Conservation (phyloP, 2,113 vertebrate species). For the Atrichornis clamosus region DNA sequence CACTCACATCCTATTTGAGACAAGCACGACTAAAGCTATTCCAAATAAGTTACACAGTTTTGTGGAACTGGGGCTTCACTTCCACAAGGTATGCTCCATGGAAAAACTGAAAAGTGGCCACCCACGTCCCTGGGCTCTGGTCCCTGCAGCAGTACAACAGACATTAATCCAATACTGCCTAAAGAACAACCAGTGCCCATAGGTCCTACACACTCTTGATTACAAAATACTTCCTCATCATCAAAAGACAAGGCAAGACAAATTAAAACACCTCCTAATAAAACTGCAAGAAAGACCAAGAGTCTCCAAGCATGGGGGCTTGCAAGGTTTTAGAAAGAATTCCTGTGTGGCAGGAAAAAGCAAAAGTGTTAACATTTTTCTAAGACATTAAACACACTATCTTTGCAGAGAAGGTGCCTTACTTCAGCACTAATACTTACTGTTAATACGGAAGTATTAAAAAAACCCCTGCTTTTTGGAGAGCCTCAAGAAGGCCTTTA, state of each 20-base stretch:
- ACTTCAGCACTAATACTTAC: not conserved
- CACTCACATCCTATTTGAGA: not conserved
- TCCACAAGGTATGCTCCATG: rapidly evolving
- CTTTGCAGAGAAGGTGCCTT: not conserved
- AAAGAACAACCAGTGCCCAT: not conserved
- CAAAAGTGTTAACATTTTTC: not conserved
- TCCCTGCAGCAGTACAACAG: not conserved
- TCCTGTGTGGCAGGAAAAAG: rapidly evolving
- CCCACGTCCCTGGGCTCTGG: rapidly evolving
- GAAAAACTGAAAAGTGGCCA: not conserved
- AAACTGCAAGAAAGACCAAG: not conserved
- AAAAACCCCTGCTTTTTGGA: not conserved
- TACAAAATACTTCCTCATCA: not conserved
- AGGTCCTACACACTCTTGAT: not conserved
- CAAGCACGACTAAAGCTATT: not conserved
- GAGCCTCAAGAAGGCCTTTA: not conserved
- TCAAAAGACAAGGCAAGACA: not conserved
- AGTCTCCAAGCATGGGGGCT: not conserved
- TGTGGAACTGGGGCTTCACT: not conserved
- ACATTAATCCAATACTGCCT: not conserved
- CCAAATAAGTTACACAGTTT: not conserved
- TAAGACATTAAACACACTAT: not conserved
- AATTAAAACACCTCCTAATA: not conserved
- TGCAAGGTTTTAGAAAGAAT: not conserved
- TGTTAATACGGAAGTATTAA: not conserved